Evolutionary conservation across 2,888 invertebrate species (phyloP), one percentile per base, ranked within the genome.

Genomic region (Thalpophila matura): DNA sequence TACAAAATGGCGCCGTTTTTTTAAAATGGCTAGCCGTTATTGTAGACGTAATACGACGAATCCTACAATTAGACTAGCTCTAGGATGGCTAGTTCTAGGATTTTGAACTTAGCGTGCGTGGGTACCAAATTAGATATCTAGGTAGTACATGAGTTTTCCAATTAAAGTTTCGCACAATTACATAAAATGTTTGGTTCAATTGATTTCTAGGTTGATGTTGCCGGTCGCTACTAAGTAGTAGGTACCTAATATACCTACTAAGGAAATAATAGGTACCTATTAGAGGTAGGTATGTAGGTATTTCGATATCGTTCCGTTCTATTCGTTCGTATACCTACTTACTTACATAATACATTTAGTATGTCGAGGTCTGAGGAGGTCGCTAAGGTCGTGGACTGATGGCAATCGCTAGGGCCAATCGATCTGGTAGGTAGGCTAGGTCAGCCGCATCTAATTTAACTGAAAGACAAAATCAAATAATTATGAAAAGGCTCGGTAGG

Each of bases 201-300:
- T 56, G 24, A 37, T 47, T 63, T 33, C 22, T 51, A 51, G 70
- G 63, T 63, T 63, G 49, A 27, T 38, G 33, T 40, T 51, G 40
- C 56, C 70, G 68, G 29, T 51, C 20, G 14, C 14, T 29, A 29
- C 26, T 56, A 38, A 18, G 38, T 27, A 31, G 47, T 27, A n/a
- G n/a, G n/a, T n/a, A n/a, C n/a, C n/a, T n/a, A n/a, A n/a, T n/a
- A n/a, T n/a, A n/a, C n/a, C n/a, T n/a, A n/a, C n/a, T 56, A 38
- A 18, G 38, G 38, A 54, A 33, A 33, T 27, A 31, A 53, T 27
- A n/a, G n/a, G n/a, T n/a, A n/a, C n/a, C n/a, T n/a, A n/a, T n/a
- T n/a, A n/a, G 12, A 29, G 20, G 20, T 22, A 22, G 10, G 33
- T 33, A 14, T 3, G 31, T 5, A 31, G 3, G 14, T 33, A 14